Percentiles rank a stretch among this genome's conserved stretches.
These are phyloP conservation scores for Morelia viridis DNA, from an alignment of 2,797 vertebrate species.

Conservation along the genomic window DNA sequence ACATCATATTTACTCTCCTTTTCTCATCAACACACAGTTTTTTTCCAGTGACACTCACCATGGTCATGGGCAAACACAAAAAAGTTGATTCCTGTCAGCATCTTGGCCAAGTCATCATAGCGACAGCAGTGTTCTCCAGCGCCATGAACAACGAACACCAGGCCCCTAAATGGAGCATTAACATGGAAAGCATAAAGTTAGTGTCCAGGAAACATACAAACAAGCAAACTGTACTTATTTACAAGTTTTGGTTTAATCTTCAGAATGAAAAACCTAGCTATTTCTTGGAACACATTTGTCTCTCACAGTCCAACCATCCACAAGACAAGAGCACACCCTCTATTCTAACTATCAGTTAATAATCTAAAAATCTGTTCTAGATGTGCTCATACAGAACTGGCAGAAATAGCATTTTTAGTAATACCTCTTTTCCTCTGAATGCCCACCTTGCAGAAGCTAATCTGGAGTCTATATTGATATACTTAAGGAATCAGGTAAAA, in stretches of 20 bases:
- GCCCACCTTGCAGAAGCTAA: neutral
- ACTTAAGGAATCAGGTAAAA: neutral
- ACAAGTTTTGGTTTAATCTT: slow-evolving; percentile 1
- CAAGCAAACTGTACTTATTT: slow-evolving; percentile 38
- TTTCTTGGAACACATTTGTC: neutral
- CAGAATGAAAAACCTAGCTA: neutral
- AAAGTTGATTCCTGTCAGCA: slow-evolving; percentile 81
- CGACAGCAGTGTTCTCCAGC: slow-evolving; percentile 90
- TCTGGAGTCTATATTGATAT: neutral
- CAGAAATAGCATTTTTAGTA: neutral
- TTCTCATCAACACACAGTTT: slow-evolving; percentile 37
- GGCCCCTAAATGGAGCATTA: slow-evolving; percentile 78
- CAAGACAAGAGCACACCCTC: neutral
- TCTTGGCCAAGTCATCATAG: slow-evolving; percentile 88
- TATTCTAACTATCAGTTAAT: too few relatives aligned
- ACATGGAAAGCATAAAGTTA: slow-evolving; percentile 46
- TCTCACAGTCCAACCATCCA: neutral
- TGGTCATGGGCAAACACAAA: slow-evolving; percentile 94
- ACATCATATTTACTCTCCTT: neutral
- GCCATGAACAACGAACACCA: slow-evolving; percentile 89
- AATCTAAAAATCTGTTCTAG: neutral
- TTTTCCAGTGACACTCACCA: slow-evolving; percentile 80
- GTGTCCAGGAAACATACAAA: slow-evolving; percentile 23
- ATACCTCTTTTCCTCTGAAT: neutral
- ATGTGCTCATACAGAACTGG: neutral